Evolutionary conservation across 2,113 vertebrate genomes (phyloP), one percentile per base, ranked within the genome.

Genomic region (Ginglymostoma cirratum): DNA sequence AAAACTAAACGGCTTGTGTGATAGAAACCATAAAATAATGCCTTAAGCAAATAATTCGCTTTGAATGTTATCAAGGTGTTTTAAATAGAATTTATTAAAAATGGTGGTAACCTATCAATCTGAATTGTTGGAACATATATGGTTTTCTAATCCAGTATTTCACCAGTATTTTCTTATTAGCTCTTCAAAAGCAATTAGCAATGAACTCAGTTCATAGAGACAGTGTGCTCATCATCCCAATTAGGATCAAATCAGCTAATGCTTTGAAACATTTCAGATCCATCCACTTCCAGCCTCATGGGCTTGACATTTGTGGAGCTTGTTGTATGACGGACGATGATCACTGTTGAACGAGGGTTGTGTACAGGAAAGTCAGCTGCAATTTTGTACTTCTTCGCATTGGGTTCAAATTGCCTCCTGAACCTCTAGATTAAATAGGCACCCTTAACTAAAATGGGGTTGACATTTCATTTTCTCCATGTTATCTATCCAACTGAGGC

Each of bases 21-120:
- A 38, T 61, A 93, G n/a, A 66, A 93, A 93, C n/a, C 89, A 67
- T 66, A 93, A 23, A 38, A 17, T 65, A 66, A 92, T n/a, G 55
- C 65, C n/a, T 66, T 23, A 67, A 93, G 34, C 65, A 67, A 93
- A 93, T 65, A 93, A 93, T 67, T 93, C 34, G n/a, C 89, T 93
- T 93, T 65, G 61, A 93, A 38, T 93, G 65, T 93, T 93, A 93
- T 66, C 65, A 38, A 38, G 89, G 66, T 93, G 61, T 38, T 93
- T 93, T 93, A 93, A 93, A 66, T 93, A 93, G 61, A 93, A 93
- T 93, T 93, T 93, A 93, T 93, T 93, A 93, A 93, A 93, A 93
- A 67, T 65, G 65, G 89, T 38, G 19, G 61, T 93, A 66, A 93
- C 65, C 89, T 93, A 93, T 65, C 65, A 38, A 42, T 93, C 61